Conservation (phyloP, 2,797 vertebrate genomes). For the Erpetoichthys calabaricus region DNA sequence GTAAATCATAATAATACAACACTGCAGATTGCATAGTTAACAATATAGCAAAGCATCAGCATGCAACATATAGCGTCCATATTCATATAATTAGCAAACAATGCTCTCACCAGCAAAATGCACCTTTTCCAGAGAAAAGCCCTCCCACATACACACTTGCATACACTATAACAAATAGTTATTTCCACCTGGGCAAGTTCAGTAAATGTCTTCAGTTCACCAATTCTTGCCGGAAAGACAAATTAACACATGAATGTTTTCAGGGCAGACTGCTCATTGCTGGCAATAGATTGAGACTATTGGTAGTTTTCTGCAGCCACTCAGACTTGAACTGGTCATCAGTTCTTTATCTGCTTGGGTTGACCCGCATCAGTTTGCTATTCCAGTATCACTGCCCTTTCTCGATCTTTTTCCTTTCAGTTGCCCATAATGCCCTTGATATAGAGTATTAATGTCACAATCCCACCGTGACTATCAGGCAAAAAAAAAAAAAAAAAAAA, state of each 20-base stretch:
- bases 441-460: conserved; percentile 62
- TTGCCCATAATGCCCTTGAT: conserved; percentile 60
- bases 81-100: no score
- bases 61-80: no score
- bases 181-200: no score
- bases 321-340: conserved; percentile 26
- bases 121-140: no score
- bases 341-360: conserved; percentile 44
- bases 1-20: no score
- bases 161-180: no score
- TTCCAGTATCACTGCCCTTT: conserved; percentile 48
- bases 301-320: conserved; percentile 26
- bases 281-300: conserved; percentile 24
- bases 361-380: conserved; percentile 46
- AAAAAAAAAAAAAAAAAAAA: conserved; percentile 32
- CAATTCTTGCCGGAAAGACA: conserved; percentile 8
- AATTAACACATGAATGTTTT: conserved; percentile 20
- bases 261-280: conserved; percentile 23
- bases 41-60: no score
- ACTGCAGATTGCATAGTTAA: no score
- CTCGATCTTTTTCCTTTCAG: conserved; percentile 35
- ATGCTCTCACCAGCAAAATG: no score
- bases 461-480: conserved; percentile 46
- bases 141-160: no score
- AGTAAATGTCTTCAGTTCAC: no score